Evolutionary conservation across 2,113 vertebrate genomes (phyloP), one percentile per base, ranked within the genome.

Genomic region (Hypomesus transpacificus): DNA sequence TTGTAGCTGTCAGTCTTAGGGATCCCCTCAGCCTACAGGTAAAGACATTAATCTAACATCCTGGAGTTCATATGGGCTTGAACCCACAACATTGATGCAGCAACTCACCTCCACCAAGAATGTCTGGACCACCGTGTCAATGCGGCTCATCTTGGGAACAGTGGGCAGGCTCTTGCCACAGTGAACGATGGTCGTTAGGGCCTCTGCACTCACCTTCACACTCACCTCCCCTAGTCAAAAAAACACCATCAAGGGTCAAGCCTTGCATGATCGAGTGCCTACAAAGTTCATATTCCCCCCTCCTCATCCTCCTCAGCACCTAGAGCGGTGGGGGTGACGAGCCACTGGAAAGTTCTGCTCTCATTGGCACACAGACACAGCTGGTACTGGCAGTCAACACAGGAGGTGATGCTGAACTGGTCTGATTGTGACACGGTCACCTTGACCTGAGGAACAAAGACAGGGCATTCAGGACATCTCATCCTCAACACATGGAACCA

Each of bases 101-200:
- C 31, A 9, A 74, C 92, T 88, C 72, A 94, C 93, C 92, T 94
- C 85, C 69, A 95, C 93, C 75, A 91, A 78, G 39, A 95, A 82
- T 7, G 84, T 84, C 69, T 82, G 89, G 67, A 91, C 68, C 75
- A 95, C 92, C 0, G 84, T 91, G 82, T 95, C 93, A 14, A 89
- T 84, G 2, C 50, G 85, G 61, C 93, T 92, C 0, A 22, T 75
- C 16, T 88, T 71, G 0, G 92, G 92, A 26, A 92, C 79, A 0
- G 82, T 77, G 64, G 86, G 75, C 66, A 76, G 57, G 28, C 28
- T 80, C 9, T 89, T 89, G 0, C 68, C 89, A 81, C 94, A 95
- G 66, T 89, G 67, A 0, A 3, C 3, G 16, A 80, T 61, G 0
- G 34, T 81, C 65, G 78, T 80, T 63, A 88, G 24, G 24, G 24